Conservation (phyloP, 2,113 vertebrate genomes). For the Phalacrocorax aristotelis region DNA sequence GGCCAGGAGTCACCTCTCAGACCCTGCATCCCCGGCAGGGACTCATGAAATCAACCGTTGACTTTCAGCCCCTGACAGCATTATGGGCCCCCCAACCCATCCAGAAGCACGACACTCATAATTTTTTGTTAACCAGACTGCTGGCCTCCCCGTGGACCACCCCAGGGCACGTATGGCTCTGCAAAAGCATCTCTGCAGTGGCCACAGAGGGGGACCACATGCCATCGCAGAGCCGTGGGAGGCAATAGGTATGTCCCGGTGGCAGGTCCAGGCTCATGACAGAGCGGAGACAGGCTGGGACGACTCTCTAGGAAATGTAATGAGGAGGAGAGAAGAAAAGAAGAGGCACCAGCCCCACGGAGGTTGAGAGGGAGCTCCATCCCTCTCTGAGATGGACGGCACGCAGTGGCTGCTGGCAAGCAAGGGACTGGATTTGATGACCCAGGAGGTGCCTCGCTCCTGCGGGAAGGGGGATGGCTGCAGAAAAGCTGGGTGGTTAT, state of each 20-base stretch:
- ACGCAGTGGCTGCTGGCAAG: background rate
- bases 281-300: background rate
- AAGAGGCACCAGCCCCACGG: background rate
- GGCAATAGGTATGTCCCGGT: rapidly evolving
- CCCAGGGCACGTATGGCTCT: rapidly evolving
- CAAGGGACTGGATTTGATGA: background rate
- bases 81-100: rapidly evolving
- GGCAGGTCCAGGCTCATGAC: background rate
- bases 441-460: background rate
- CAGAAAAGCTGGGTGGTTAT: background rate
- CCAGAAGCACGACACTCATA: rapidly evolving
- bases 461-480: background rate
- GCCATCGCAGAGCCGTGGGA: background rate
- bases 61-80: rapidly evolving
- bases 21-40: rapidly evolving
- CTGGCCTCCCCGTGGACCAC: background rate
- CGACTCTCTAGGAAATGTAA: background rate
- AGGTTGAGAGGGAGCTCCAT: background rate
- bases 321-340: rapidly evolving
- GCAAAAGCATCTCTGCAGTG: background rate
- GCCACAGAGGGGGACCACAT: rapidly evolving
- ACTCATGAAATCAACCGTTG: rapidly evolving
- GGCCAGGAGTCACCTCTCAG: background rate
- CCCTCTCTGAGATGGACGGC: rapidly evolving
- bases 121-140: rapidly evolving